A percentile compares a stretch with the other conserved stretches of the same genome.
Evolutionary conservation across 1,140 invertebrate genomes (phyloP).

Genomic region (Drosophila pseudoananassae): DNA sequence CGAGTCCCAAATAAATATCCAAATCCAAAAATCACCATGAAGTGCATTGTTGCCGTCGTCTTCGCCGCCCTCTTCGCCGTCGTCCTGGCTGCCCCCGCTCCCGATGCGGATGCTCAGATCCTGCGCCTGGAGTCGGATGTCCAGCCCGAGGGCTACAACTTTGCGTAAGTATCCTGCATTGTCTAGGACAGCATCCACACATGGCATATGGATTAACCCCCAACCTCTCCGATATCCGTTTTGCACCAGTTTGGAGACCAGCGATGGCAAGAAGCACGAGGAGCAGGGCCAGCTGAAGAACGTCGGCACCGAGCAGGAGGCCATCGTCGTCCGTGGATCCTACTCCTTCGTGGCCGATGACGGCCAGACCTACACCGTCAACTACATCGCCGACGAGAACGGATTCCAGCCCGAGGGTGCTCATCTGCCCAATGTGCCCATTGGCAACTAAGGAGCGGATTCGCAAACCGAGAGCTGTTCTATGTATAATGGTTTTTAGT

Average conservation of each 20-base stretch:
- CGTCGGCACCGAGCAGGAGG: constrained; percentile 69
- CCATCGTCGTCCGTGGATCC: constrained; percentile 86
- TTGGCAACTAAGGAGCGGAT: constrained; percentile 51
- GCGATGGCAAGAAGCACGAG: constrained; percentile 69
- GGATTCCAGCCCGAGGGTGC: constrained; percentile 90
- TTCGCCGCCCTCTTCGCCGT: constrained; percentile 69
- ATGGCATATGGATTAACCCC: constrained; percentile 3
- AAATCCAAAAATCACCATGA: constrained; percentile 51
- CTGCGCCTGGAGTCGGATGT: constrained; percentile 84
- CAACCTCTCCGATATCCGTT: neutral
- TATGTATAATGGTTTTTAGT: constrained; percentile 56
- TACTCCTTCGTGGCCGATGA: constrained; percentile 87
- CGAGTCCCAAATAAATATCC: constrained; percentile 20
- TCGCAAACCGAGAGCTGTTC: constrained; percentile 70
- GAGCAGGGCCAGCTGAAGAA: constrained; percentile 72
- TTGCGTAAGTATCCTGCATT: constrained; percentile 82
- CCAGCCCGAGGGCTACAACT: constrained; percentile 84
- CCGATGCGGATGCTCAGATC: constrained; percentile 73
- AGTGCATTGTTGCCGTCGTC: constrained; percentile 62
- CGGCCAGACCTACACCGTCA: constrained; percentile 88
- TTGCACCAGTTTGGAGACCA: constrained; percentile 70
- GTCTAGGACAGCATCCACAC: neutral
- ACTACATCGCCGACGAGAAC: constrained; percentile 91
- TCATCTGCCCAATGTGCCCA: constrained; percentile 86
- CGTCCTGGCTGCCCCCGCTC: constrained; percentile 64